A percentile compares a stretch with the other conserved stretches of the same genome.
These are phyloP conservation scores for Periophthalmodon schlosseri DNA, from an alignment of 2,113 vertebrate species.

Conservation along the genomic window DNA sequence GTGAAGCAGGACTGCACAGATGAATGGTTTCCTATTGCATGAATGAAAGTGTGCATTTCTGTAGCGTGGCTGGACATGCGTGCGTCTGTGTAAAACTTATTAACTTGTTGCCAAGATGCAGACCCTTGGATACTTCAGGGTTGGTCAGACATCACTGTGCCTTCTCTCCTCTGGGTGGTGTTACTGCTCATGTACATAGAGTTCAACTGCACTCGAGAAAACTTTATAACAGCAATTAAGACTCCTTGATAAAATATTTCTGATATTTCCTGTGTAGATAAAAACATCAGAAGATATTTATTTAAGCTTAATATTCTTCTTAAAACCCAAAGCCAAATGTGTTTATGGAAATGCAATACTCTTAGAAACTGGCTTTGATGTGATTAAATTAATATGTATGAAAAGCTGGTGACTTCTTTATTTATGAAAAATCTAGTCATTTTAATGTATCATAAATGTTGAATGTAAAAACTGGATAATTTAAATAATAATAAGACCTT, in stretches of 20 bases:
- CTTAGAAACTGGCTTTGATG: slow-evolving; percentile 37
- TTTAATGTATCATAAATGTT: slow-evolving; percentile 43
- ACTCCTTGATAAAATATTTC: slow-evolving; percentile 6
- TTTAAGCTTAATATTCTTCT: slow-evolving; percentile 11
- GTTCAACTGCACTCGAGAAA: slow-evolving; percentile 18
- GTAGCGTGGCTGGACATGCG: not conserved
- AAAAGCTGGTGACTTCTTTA: slow-evolving; percentile 18
- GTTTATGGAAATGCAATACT: slow-evolving; percentile 22
- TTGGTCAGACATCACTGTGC: slow-evolving; percentile 61
- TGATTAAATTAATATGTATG: slow-evolving; percentile 32
- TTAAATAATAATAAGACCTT: slow-evolving; percentile 21
- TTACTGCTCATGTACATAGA: slow-evolving; percentile 36
- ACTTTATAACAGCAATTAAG: slow-evolving; percentile 22
- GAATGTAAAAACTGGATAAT: slow-evolving; percentile 6
- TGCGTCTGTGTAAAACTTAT: slow-evolving; percentile 29
- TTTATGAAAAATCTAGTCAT: not conserved
- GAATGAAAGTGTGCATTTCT: slow-evolving; percentile 16
- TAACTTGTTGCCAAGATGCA: slow-evolving; percentile 73
- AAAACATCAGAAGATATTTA: slow-evolving; percentile 11
- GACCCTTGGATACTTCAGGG: slow-evolving; percentile 51
- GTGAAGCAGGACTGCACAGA: slow-evolving; percentile 32
- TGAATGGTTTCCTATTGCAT: slow-evolving; percentile 17
- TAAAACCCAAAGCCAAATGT: slow-evolving; percentile 57
- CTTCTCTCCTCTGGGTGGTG: slow-evolving; percentile 37
- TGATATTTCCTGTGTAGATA: slow-evolving; percentile 26